Evolutionary conservation across 1,140 invertebrate species (phyloP), one percentile per base, ranked within the genome.

Genomic region (Euborellia annulipes): DNA sequence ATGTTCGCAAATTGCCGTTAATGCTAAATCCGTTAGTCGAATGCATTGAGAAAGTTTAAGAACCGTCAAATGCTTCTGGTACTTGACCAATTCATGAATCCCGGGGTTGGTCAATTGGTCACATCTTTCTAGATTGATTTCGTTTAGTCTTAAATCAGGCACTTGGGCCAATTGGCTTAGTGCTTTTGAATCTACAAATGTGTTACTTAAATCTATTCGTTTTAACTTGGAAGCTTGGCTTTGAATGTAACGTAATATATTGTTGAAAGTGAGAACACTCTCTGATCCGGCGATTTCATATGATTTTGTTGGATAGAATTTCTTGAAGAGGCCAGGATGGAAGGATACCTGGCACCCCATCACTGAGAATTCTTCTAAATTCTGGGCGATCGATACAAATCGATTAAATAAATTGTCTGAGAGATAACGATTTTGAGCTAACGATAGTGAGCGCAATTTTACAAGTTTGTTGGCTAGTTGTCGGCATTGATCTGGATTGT

Each of bases 381-480:
- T 66, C 19, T 70, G 68, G 52, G 73, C 70, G 8, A 75, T 63
- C n/a, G 68, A 63, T 1, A 75, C 64, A 53, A 83, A 66, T 51
- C 76, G 68, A 53, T 75, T 71, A 22, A 83, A 74, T 17, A 79
- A 61, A 27, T 71, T 71, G 68, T 84, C 81, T 1, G 78, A 79
- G 1, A 83, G 58, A 57, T 80, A 81, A 45, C 78, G 67, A 55
- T 82, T 78, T 30, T 71, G 69, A 9, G 69, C 68, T 45, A 84
- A 56, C 47, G 70, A 75, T 20, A 84, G 57, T 38, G 64, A 60
- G 48, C 61, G 68, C 11, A 83, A 62, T 44, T 72, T 69, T 45
- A 67, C 60, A 39, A 82, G 60, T 41, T 64, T 68, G 6, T 66
- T 50, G 16, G 61, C 57, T 4, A 73, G 50, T 36, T 66, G 55